Percentiles rank a stretch among this genome's conserved stretches.
Evolutionary conservation across 2,888 invertebrate species (phyloP).

Genomic region (Troides helena): DNA sequence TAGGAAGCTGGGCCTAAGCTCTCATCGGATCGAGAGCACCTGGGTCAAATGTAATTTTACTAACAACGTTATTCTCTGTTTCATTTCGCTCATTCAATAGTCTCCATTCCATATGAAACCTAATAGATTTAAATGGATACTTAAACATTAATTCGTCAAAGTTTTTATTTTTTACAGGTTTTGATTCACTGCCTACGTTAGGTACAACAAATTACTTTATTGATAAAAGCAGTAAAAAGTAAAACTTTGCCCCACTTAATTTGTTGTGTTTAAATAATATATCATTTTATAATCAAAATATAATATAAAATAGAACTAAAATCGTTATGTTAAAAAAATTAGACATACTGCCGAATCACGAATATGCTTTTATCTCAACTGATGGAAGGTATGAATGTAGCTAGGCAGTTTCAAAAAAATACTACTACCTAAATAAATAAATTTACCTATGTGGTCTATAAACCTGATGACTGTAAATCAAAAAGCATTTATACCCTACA

Average conservation of each 20-base stretch:
- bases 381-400: too few species aligned
- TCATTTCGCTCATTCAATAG: conserved; percentile 51
- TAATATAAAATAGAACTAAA: too few species aligned
- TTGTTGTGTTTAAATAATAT: too few species aligned
- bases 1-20: conserved; percentile 44
- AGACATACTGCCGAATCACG: too few species aligned
- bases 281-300: too few species aligned
- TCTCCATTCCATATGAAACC: conserved; percentile 44
- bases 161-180: background rate
- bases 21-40: conserved; percentile 49
- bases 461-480: background rate
- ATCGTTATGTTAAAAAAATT: too few species aligned
- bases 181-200: background rate
- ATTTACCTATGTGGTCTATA: too few species aligned
- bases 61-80: conserved; percentile 45
- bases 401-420: too few species aligned
- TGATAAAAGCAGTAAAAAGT: too few species aligned
- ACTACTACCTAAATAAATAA: too few species aligned
- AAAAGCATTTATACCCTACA: background rate
- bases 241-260: too few species aligned
- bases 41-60: conserved; percentile 57
- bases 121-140: conserved; percentile 17
- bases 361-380: too few species aligned
- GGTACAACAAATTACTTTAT: background rate
- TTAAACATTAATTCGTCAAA: background rate